Evolutionary conservation across 2,888 invertebrate species (phyloP).

Genomic region (Mimumesa dahlbomi): DNA sequence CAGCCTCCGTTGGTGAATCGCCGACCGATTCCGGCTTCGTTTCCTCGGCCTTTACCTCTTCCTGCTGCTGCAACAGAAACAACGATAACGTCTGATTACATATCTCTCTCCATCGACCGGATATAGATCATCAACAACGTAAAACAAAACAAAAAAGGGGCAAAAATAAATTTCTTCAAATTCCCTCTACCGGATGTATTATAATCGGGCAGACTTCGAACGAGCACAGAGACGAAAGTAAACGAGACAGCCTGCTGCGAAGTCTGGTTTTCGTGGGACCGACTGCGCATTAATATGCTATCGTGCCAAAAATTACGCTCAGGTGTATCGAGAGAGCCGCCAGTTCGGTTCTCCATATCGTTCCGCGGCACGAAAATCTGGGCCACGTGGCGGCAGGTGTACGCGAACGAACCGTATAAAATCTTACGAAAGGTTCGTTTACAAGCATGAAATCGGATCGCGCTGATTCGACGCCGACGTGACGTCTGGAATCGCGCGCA

Average conservation of each 20-base stretch:
- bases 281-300: background rate
- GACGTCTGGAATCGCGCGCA: no score
- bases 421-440: slow-evolving; percentile 9
- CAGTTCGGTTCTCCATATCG: no score
- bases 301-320: slow-evolving; percentile 13
- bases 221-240: slow-evolving; percentile 9
- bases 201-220: no score
- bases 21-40: slow-evolving; percentile 71
- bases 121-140: background rate
- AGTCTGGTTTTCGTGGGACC: no score
- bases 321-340: slow-evolving; percentile 15
- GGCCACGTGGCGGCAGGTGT: slow-evolving; percentile 25
- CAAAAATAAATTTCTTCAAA: background rate
- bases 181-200: no score
- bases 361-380: no score
- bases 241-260: no score
- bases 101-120: background rate
- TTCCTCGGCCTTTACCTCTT: slow-evolving; percentile 72
- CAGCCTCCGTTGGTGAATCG: slow-evolving; percentile 72
- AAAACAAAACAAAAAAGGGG: background rate
- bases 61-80: slow-evolving; percentile 56
- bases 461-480: no score
- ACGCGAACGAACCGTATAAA: background rate
- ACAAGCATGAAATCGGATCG: no score
- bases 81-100: background rate